phyloP scores from a whole-genome alignment of 2,113 vertebrate genomes.

The Maccullochella peelii region DNA sequence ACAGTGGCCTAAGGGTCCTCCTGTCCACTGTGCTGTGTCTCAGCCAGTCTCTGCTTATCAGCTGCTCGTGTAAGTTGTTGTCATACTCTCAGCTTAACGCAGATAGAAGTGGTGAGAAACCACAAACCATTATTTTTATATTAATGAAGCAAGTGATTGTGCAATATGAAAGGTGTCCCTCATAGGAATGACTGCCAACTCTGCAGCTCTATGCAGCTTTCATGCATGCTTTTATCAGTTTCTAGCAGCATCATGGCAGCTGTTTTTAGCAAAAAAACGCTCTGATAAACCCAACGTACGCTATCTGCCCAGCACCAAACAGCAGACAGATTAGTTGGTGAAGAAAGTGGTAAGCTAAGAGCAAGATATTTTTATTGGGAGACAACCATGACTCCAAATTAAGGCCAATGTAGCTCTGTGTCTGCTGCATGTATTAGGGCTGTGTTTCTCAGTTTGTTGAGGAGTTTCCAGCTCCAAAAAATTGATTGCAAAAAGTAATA shows the following conservation, averaged over 20 bases:
- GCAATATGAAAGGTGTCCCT: background rate
- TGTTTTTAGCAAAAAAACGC: background rate
- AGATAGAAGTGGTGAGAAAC: background rate
- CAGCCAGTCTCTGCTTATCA: conserved; percentile 80
- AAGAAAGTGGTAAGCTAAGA: background rate
- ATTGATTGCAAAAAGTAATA: background rate
- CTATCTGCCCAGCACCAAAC: background rate
- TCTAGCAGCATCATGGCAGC: background rate
- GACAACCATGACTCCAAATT: background rate
- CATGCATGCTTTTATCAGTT: background rate
- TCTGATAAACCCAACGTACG: background rate
- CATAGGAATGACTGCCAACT: background rate
- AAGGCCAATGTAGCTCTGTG: background rate
- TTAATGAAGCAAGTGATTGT: background rate
- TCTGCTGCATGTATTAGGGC: background rate
- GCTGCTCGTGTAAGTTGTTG: conserved; percentile 81
- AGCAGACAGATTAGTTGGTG: background rate
- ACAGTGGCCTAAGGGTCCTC: conserved; percentile 82
- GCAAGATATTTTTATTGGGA: background rate
- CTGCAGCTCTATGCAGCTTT: background rate
- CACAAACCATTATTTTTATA: background rate
- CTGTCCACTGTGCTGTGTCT: conserved; percentile 85
- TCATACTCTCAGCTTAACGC: background rate
- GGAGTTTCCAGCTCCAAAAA: background rate
- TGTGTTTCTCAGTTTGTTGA: background rate